phyloP scores from a whole-genome alignment of 2,113 vertebrate species.

The Python bivittatus region DNA sequence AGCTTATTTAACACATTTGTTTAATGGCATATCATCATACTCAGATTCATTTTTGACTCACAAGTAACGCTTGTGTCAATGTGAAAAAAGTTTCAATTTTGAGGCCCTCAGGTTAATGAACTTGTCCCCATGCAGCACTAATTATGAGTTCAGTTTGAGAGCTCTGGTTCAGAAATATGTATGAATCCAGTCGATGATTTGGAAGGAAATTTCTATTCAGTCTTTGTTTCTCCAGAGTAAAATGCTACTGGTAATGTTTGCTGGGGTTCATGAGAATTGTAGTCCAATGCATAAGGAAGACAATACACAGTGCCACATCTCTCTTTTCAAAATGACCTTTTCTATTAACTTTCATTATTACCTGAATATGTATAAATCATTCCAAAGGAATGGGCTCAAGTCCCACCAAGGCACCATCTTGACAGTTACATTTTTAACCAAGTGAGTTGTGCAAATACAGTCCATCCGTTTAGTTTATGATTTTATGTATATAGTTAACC shows the following conservation, averaged over 20 bases:
- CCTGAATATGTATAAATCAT: not conserved
- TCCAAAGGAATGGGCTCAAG: not conserved
- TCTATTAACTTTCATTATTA: not conserved
- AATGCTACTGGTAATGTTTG: not conserved
- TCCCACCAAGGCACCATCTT: not conserved
- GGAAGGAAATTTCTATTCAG: not conserved
- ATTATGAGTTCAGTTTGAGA: not conserved
- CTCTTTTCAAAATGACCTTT: not conserved
- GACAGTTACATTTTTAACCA: not conserved
- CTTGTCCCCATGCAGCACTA: not conserved
- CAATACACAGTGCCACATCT: not conserved
- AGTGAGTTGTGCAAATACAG: not conserved
- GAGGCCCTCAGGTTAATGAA: not conserved
- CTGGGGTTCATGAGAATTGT: not conserved
- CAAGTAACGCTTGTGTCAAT: not conserved
- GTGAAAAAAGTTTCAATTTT: not conserved
- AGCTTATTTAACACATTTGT: not conserved
- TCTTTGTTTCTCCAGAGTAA: not conserved
- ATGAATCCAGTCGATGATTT: not conserved
- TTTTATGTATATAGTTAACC: not conserved
- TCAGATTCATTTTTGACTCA: not conserved
- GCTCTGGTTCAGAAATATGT: not conserved
- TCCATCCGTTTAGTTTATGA: not conserved
- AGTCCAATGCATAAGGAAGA: not conserved
- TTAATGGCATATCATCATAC: not conserved